A percentile compares a stretch with the other conserved stretches of the same genome.
Evolutionary conservation across 2,113 vertebrate genomes (phyloP).

Genomic region (Polypterus bichir): DNA sequence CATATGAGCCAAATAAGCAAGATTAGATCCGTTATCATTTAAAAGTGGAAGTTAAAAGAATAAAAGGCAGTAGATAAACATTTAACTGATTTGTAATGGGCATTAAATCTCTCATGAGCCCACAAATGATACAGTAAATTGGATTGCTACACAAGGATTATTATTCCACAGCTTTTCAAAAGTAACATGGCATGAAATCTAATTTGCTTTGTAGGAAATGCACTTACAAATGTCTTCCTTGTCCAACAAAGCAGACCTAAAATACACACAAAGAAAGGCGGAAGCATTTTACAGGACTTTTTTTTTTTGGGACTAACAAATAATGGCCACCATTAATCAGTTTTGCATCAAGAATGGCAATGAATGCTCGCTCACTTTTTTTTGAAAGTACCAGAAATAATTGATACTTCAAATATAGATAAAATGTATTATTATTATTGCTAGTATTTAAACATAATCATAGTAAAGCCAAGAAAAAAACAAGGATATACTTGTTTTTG

Average conservation of each 20-base stretch:
- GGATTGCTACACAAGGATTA: constrained; percentile 31
- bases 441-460: no score
- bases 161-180: constrained; percentile 19
- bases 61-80: constrained; percentile 30
- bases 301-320: no score
- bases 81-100: constrained; percentile 34
- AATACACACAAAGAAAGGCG: neutral
- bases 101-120: constrained; percentile 36
- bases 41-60: constrained; percentile 30
- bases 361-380: no score
- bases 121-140: constrained; percentile 35
- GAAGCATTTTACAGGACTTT: no score
- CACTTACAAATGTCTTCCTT: neutral
- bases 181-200: constrained; percentile 7
- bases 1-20: neutral
- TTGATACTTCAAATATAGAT: no score
- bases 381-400: no score
- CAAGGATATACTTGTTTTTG: no score
- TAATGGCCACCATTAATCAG: no score
- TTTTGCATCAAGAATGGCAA: no score
- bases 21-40: constrained; percentile 29
- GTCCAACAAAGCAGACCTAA: neutral
- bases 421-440: no score
- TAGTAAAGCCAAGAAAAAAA: no score
- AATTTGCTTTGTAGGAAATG: neutral